Conservation (phyloP, 1,140 invertebrate species). For the Papilio dardanus region DNA sequence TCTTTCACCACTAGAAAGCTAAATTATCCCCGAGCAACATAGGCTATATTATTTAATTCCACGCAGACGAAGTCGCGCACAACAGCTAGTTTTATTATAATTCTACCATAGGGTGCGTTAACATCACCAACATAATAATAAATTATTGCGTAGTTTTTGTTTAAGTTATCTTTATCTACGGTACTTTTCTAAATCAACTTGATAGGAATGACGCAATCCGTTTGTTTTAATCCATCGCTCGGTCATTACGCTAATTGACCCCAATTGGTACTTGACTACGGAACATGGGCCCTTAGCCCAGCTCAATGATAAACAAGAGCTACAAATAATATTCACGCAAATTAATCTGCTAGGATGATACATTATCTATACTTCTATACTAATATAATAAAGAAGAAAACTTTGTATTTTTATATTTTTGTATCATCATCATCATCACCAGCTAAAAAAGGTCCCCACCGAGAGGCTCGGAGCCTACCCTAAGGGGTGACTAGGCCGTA, state of each 20-base stretch:
- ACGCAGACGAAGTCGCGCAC: no score
- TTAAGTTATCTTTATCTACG: neutral
- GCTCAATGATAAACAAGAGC: neutral
- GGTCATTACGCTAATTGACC: constrained; percentile 39
- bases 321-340: neutral
- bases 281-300: constrained; percentile 32
- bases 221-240: constrained; percentile 41
- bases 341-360: neutral
- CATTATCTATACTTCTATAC: neutral
- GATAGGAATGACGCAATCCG: neutral
- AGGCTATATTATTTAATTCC: no score
- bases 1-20: no score
- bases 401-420: no score
- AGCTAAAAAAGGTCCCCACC: no score
- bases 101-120: neutral
- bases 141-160: neutral
- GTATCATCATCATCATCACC: no score
- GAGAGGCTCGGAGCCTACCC: no score
- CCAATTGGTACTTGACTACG: constrained; percentile 34
- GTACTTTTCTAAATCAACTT: neutral
- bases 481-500: no score
- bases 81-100: no score
- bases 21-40: no score
- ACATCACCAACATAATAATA: neutral
- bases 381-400: no score